These are phyloP conservation scores for Ellobium chinense DNA, from an alignment of 2,888 invertebrate species.

Conservation along the genomic window DNA sequence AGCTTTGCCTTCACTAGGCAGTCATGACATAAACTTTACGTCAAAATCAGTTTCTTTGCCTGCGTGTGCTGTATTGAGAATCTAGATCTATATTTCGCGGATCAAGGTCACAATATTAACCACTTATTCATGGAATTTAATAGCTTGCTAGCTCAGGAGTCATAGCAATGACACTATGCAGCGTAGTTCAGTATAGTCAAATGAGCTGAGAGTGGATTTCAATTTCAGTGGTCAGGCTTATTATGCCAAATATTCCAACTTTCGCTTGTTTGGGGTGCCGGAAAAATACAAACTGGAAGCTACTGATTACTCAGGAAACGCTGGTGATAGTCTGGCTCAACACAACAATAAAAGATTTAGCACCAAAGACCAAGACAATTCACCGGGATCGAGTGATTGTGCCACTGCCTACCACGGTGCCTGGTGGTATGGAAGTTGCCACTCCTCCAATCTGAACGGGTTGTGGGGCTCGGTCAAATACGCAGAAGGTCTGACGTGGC, in stretches of 20 bases:
- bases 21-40: too few relatives aligned
- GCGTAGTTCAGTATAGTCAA: too few relatives aligned
- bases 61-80: too few relatives aligned
- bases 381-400: background rate
- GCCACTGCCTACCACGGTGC: background rate
- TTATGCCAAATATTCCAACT: background rate
- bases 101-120: too few relatives aligned
- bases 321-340: background rate
- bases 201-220: constrained; percentile 3
- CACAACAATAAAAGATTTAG: background rate
- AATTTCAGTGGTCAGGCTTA: background rate
- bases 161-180: too few relatives aligned
- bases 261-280: background rate
- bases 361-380: constrained; percentile 1
- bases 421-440: constrained; percentile 17
- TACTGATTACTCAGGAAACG: background rate
- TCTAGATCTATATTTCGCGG: too few relatives aligned
- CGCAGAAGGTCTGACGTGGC: background rate
- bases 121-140: too few relatives aligned
- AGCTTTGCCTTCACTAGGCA: too few relatives aligned
- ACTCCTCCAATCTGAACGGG: constrained; percentile 7
- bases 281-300: background rate
- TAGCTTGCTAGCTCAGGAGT: too few relatives aligned
- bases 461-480: background rate
- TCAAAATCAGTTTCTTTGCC: too few relatives aligned